Base-by-base conservation (phyloP, 2,797 vertebrate genomes). In the Eutrigla gurnardus region DNA sequence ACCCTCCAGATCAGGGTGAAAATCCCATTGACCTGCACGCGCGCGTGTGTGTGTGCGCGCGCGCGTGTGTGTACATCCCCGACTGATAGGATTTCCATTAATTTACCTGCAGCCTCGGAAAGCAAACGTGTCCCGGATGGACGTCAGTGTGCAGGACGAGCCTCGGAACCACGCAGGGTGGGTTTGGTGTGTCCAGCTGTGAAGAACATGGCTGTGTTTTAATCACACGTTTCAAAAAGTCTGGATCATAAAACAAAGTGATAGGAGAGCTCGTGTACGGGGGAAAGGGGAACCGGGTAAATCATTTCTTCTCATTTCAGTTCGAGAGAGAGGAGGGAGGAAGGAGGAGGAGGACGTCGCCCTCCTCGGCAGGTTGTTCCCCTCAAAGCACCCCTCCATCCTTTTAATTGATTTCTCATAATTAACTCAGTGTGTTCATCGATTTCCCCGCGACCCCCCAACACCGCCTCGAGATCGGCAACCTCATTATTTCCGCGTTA, bases 371-470 rank as follows among this genome's bases (percentile, higher is more conserved):
- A 42, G 40, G 40, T 32, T 46, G 55, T 14, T 40, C 18, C 65
- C 54, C 52, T 46, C 60, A 77, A 69, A 76, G 43, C 72, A 25
- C 4, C 70, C 53, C 75, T 80, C 80, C 83, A 68, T 49, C 83
- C 79, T 89, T 87, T 92, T 93, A 94, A 95, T 94, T 93, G 94
- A 95, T 95, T 94, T 93, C 84, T 91, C 91, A 88, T 93, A 94
- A 95, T 95, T 93, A 94, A 94, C 92, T 94, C 88, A 83, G 85
- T 92, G 92, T 91, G 90, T 92, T 83, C 87, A 94, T 95, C 86
- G 93, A 95, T 94, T 92, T 90, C 55, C 49, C 82, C 35, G 75
- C 83, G 73, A 76, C 78, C 77, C 67, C 54, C 73, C 76, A 50
- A 33, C 78, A 75, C 82, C 75, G 80, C 82, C 86, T 77, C 66